Evolutionary conservation across 1,140 invertebrate species (phyloP).

Genomic region (Amyelois transitella): DNA sequence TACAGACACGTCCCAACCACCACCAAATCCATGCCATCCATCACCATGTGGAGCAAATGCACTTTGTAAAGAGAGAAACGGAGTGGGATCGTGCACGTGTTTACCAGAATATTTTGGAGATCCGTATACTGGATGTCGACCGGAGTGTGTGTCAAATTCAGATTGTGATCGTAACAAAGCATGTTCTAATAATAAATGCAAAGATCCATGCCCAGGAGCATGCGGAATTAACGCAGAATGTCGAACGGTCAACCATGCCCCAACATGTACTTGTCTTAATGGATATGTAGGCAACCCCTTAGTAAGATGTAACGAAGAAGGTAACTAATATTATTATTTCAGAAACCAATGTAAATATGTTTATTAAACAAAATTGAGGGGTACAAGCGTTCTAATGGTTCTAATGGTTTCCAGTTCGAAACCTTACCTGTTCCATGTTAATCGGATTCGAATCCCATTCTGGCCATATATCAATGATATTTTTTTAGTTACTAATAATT

Average conservation of each 20-base stretch:
- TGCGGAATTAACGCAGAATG: conserved; percentile 89
- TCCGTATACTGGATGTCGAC: conserved; percentile 89
- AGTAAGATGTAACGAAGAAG: conserved; percentile 52
- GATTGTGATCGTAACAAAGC: conserved; percentile 86
- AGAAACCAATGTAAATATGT: conserved; percentile 2
- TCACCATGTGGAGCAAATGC: conserved; percentile 91
- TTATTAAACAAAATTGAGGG: too few species aligned
- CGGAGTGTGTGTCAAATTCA: conserved; percentile 88
- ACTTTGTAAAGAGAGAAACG: conserved; percentile 86
- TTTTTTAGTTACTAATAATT: too few species aligned
- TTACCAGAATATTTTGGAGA: conserved; percentile 89
- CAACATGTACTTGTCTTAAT: conserved; percentile 83
- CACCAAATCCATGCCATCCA: conserved; percentile 82
- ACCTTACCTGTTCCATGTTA: too few species aligned
- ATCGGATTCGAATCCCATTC: too few species aligned
- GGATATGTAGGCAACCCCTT: conserved; percentile 85
- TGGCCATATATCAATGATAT: too few species aligned
- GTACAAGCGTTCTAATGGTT: too few species aligned
- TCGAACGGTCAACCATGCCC: conserved; percentile 84
- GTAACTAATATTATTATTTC: conserved; percentile 31
- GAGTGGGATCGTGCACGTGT: conserved; percentile 88
- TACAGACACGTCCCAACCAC: conserved; percentile 51
- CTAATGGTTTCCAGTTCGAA: too few species aligned
- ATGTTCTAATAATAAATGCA: conserved; percentile 88
- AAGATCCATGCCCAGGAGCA: conserved; percentile 85